Percentiles rank a stretch among this genome's conserved stretches.
phyloP scores from a whole-genome alignment of 1,140 invertebrate species.

The Tetramorium alpestre region DNA sequence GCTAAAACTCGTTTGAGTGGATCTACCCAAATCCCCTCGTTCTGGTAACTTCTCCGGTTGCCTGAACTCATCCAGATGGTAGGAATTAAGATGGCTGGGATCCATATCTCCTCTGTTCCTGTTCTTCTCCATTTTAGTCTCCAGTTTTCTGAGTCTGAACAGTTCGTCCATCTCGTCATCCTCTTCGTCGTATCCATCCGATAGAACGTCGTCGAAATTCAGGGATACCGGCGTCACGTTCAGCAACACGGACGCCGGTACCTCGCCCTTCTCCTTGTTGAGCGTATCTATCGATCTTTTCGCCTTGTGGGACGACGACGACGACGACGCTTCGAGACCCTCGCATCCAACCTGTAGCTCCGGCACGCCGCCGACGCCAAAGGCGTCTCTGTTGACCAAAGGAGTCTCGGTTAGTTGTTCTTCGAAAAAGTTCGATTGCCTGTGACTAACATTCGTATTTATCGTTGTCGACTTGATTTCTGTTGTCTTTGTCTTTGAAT shows the following conservation, averaged over 20 bases:
- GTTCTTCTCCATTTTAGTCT: constrained; percentile 40
- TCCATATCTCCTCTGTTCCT: constrained; percentile 82
- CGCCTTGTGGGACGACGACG: constrained; percentile 31
- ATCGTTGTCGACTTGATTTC: constrained; percentile 45
- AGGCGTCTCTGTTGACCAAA: constrained; percentile 40
- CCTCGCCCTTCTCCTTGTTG: neutral
- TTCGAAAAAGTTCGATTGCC: constrained; percentile 68
- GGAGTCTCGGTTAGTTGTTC: constrained; percentile 51
- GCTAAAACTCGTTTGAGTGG: neutral
- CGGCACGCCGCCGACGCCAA: constrained; percentile 74
- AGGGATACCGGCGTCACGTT: constrained; percentile 69
- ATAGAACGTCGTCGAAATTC: constrained; percentile 66
- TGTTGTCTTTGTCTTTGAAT: constrained; percentile 42
- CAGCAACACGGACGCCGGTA: constrained; percentile 14
- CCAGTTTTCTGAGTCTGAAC: constrained; percentile 72
- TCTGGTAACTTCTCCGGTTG: constrained; percentile 66
- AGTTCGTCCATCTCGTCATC: constrained; percentile 80
- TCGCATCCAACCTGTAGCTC: constrained; percentile 81
- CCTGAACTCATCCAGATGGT: neutral
- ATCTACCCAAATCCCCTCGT: constrained; percentile 79
- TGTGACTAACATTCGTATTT: constrained; percentile 17
- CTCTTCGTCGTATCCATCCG: constrained; percentile 42
- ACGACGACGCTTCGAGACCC: constrained; percentile 69
- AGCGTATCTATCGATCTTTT: constrained; percentile 63
- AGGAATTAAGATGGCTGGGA: constrained; percentile 5